Conservation (phyloP, 1,140 invertebrate genomes). For the honey bee (Apis mellifera) region Amel_HAv3.1 CM009931.2:9771501-9772000, state of each 20-base stretch:
- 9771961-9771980: conserved; percentile 21
- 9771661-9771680: conserved; percentile 25
- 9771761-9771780: background rate
- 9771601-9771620: background rate
- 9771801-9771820: conserved; percentile 3
- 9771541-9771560: too few species aligned
- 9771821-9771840: background rate
- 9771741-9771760: background rate
- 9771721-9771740: conserved; percentile 16
- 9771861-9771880: conserved; percentile 10
- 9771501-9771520: too few species aligned
- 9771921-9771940: conserved; percentile 31
- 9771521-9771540: too few species aligned
- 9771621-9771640: background rate
- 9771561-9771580: too few species aligned
- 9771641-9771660: conserved; percentile 21
- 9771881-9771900: conserved; percentile 3
- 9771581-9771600: background rate
- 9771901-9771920: conserved; percentile 37
- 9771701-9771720: conserved; percentile 20
- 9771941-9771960: conserved; percentile 14
- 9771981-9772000: conserved; percentile 36
- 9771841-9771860: background rate
- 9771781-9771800: background rate
- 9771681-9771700: conserved; percentile 2